A percentile compares a stretch with the other conserved stretches of the same genome.
Conservation (phyloP, 1,140 invertebrate genomes). For the Hyphantria cunea region DNA sequence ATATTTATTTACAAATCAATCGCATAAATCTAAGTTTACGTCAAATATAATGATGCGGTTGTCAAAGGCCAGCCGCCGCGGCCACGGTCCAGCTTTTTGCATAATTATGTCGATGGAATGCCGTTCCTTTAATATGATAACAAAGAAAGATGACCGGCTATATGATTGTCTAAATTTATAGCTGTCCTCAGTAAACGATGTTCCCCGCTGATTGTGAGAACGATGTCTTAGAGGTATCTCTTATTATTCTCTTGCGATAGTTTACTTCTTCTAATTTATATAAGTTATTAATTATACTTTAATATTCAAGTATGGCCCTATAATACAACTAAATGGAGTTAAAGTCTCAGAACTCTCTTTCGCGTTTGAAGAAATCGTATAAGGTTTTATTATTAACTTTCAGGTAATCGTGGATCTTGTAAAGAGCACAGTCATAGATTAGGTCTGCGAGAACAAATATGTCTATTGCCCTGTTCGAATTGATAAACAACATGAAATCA, state of each 20-base stretch:
- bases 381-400: conserved; percentile 22
- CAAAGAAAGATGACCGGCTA: conserved; percentile 77
- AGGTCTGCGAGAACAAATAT: conserved; percentile 61
- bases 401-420: conserved; percentile 31
- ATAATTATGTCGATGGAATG: conserved; percentile 77
- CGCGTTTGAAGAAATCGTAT: conserved; percentile 7
- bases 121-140: conserved; percentile 76
- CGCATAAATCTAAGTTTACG: conserved; percentile 77
- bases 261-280: not conserved
- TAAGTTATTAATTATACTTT: too few relatives aligned
- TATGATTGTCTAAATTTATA: conserved; percentile 74
- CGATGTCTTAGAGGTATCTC: conserved; percentile 7
- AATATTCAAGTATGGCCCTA: too few relatives aligned
- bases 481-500: conserved; percentile 75
- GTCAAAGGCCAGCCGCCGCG: conserved; percentile 73
- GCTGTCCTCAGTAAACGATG: conserved; percentile 43
- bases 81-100: conserved; percentile 75
- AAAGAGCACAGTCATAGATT: conserved; percentile 56
- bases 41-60: conserved; percentile 77
- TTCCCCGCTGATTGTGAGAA: conserved; percentile 53
- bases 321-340: too few relatives aligned
- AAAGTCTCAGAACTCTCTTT: conserved; percentile 2
- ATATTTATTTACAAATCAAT: conserved; percentile 78
- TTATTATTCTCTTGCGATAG: conserved; percentile 2
- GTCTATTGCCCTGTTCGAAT: conserved; percentile 69